Evolutionary conservation across 2,888 invertebrate genomes (phyloP), one percentile per base, ranked within the genome.

Genomic region (Aethes cnicana): DNA sequence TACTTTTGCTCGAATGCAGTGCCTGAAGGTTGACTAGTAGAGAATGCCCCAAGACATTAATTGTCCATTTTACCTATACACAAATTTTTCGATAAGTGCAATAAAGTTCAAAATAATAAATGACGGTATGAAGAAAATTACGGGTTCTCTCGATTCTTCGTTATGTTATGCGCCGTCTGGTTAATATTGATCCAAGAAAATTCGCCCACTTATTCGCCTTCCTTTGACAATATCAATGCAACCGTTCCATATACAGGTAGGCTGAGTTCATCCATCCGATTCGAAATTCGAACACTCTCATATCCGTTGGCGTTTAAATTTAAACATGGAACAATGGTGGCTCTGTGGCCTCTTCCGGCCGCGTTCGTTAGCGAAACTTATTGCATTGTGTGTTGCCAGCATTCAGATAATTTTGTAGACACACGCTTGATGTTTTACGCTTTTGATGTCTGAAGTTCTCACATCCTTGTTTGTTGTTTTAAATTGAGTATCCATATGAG

Each of bases 251-350:
- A 16, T 16, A 25, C 25, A 16, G 39, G 14, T 25, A 39, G 39
- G 39, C 39, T 39, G 16, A 25, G 16, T 6, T 14, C 39, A 39
- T 16, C 18, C 36, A 43, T 36, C 28, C 28, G 20, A 50, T 50
- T 43, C 21, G 28, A 50, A 42, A 43, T 43, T 12, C 37, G 50
- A 52, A 37, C 37, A 44, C 36, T 11, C 52, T 57, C 62, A 63
- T 66, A 64, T 68, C 63, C 69, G 67, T 54, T 59, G 39, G 41
- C 48, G 64, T 59, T 59, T 53, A 64, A 62, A 60, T 64, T 66
- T 66, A 59, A 63, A 68, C 58, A 52, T 58, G 46, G 64, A 68
- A 72, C 68, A 73, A 72, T 64, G 62, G 58, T 30, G 39, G 43
- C 58, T 50, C 57, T 69, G 64, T 69, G 44, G 53, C 37, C 43